Percentiles rank a stretch among this genome's conserved stretches.
Conservation (phyloP, 2,888 invertebrate species). For the Pharmacophagus antenor region DNA sequence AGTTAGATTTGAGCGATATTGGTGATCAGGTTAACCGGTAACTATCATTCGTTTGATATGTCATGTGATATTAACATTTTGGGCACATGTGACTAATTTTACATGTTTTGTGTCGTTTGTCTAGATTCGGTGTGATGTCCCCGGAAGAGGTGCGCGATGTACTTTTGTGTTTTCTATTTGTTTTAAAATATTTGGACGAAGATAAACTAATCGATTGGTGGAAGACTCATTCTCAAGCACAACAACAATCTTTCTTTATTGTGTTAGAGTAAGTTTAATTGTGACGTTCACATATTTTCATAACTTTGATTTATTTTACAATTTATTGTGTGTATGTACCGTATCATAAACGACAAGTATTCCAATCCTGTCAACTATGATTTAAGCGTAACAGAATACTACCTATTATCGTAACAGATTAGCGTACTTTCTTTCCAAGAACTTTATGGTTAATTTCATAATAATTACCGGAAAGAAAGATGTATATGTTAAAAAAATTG, state of each 20-base stretch:
- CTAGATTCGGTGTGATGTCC: conserved; percentile 77
- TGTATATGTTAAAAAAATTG: too few species aligned
- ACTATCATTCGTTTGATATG: conserved; percentile 29
- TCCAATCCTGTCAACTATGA: too few species aligned
- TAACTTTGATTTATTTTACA: background rate
- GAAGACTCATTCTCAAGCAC: conserved; percentile 90
- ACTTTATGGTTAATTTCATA: too few species aligned
- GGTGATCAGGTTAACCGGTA: conserved; percentile 79
- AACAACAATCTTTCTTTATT: conserved; percentile 91
- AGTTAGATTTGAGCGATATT: conserved; percentile 69
- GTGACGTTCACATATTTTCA: background rate
- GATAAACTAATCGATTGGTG: conserved; percentile 95
- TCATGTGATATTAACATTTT: conserved; percentile 11
- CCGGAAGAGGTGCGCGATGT: conserved; percentile 92
- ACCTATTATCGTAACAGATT: too few species aligned
- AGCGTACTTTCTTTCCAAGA: too few species aligned
- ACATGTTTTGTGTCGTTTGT: conserved; percentile 33
- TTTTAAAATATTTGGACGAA: conserved; percentile 94
- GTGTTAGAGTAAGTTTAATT: conserved; percentile 87
- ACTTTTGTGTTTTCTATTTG: conserved; percentile 92
- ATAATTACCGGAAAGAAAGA: too few species aligned
- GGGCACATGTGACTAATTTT: conserved; percentile 1
- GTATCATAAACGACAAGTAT: too few species aligned
- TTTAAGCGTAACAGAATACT: too few species aligned
- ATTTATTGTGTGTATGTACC: background rate